Evolutionary conservation across 2,797 vertebrate species (phyloP), one percentile per base, ranked within the genome.

Genomic region (Gymnodraco acuticeps): DNA sequence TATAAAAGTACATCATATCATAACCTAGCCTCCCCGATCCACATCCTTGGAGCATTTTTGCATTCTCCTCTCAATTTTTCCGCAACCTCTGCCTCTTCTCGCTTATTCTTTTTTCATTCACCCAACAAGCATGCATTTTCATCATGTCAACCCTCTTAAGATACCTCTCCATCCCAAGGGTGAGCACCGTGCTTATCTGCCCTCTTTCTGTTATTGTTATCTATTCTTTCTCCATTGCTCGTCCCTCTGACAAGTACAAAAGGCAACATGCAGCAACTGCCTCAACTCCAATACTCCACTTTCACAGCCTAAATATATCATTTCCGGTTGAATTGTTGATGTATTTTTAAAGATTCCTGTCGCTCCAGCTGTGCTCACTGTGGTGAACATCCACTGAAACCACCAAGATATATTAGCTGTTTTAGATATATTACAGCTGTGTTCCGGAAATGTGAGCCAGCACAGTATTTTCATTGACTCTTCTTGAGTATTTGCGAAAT

Each of bases 1-100:
- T 65, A 88, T 89, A 78, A 77, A 87, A 87, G 86, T 83, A 82
- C 79, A 86, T 86, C 78, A 81, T 65, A 84, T 88, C 75, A 90
- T 80, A 89, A 88, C 87, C 79, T 72, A 88, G 47, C 31, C 70
- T 76, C 70, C 71, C 27, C 72, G 46, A 75, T 75, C 73, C 43
- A 38, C 72, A 64, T 65, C 81, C 75, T 38, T 65, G 60, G 48
- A 73, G 64, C 42, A 38, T 72, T 65, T 78, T 45, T 81, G 53
- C 75, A 62, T 77, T 67, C 65, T 62, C 45, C 51, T 42, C 31
- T 42, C 27, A 33, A 63, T 85, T 70, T 77, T 74, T 55, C 46
- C 56, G 45, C 56, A 1, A 58, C 16, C 55, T 62, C 58, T 70
- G 81, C 71, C 62, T 79, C 66, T 55, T 27, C 31, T 1, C 65